phyloP scores from a whole-genome alignment of 2,797 vertebrate genomes.

The Cetoscarus ocellatus region DNA sequence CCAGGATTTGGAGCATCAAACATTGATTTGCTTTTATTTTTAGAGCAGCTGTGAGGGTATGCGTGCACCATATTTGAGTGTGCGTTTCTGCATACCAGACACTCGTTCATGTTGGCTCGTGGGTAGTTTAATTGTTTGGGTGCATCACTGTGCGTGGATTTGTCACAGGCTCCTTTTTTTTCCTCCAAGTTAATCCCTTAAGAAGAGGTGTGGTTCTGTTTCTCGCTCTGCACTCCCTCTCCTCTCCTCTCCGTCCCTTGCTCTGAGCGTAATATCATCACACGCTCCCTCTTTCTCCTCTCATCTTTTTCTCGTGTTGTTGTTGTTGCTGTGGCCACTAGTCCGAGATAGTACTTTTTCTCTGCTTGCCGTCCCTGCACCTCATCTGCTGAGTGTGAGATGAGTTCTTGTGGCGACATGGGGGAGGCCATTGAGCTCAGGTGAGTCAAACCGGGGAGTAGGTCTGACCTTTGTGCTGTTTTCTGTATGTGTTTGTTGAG shows the following conservation, averaged over 20 bases:
- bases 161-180: constrained; percentile 61
- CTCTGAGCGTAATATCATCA: constrained; percentile 69
- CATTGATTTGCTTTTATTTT: constrained; percentile 76
- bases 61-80: constrained; percentile 25
- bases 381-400: constrained; percentile 55
- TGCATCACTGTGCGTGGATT: constrained; percentile 34
- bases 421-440: constrained; percentile 83
- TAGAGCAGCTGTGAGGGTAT: constrained; percentile 64
- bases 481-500: constrained; percentile 20
- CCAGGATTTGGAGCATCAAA: constrained; percentile 70
- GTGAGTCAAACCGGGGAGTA: constrained; percentile 69
- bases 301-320: constrained; percentile 46
- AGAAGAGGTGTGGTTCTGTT: constrained; percentile 80
- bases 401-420: constrained; percentile 80
- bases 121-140: constrained; percentile 53
- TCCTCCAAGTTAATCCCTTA: constrained; percentile 80
- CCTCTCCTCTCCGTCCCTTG: constrained; percentile 56
- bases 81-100: constrained; percentile 39
- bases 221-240: constrained; percentile 55
- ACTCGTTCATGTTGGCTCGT: constrained; percentile 19
- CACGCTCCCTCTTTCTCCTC: constrained; percentile 66
- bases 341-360: constrained; percentile 54
- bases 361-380: constrained; percentile 50
- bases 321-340: constrained; percentile 42
- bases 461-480: constrained; percentile 24